Percentiles rank a stretch among this genome's conserved stretches.
phyloP scores from a whole-genome alignment of 1,140 invertebrate genomes.

The Anastrepha obliqua region DNA sequence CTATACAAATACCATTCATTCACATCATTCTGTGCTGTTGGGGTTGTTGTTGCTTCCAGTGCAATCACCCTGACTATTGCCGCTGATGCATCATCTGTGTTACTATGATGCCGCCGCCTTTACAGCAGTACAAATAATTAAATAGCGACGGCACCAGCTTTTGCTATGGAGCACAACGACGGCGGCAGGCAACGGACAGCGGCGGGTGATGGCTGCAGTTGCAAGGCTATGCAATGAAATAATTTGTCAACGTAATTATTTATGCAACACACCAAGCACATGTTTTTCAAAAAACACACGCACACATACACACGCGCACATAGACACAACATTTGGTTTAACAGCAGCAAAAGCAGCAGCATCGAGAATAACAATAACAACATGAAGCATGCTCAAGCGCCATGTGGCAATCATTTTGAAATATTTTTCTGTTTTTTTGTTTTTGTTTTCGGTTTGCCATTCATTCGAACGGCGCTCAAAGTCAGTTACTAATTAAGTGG shows the following conservation, averaged over 20 bases:
- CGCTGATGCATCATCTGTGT: background rate
- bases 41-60: background rate
- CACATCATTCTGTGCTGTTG: background rate
- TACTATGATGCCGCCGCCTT: background rate
- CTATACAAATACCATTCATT: background rate
- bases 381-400: too few relatives aligned
- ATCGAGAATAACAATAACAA: background rate
- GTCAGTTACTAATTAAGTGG: constrained; percentile 9
- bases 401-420: background rate
- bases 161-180: background rate
- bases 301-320: background rate
- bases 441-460: background rate
- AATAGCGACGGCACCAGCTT: background rate
- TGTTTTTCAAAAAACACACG: background rate
- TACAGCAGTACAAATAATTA: constrained; percentile 1
- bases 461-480: background rate
- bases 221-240: background rate
- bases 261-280: constrained; percentile 26
- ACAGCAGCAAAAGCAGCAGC: background rate
- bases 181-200: background rate
- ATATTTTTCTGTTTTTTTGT: background rate
- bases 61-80: background rate
- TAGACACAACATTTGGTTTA: too few relatives aligned
- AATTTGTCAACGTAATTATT: constrained; percentile 36
- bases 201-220: background rate